Evolutionary conservation across 1,140 invertebrate genomes (phyloP), one percentile per base, ranked within the genome.

Genomic region (Listronotus bonariensis): DNA sequence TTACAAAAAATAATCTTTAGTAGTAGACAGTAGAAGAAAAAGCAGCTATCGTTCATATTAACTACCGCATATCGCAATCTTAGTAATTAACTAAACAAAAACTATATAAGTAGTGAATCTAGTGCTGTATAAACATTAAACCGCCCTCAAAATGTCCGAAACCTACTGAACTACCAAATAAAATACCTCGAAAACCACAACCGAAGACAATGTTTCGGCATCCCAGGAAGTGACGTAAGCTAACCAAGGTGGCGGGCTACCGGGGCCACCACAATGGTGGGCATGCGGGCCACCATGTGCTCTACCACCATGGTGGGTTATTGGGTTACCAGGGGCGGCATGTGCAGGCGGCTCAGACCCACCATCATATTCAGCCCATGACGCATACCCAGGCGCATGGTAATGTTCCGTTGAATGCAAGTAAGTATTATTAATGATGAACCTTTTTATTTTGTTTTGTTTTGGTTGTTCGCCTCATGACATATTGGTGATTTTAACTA

Each of bases 221-320:
- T 36, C 55, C 52, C 48, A 57, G 48, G 57, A 70, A 70, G 65
- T 70, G 69, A 70, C 69, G 65, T 58, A 53, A 67, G 56, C 48
- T 62, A 14, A 68, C 55, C 65, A 76, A 65, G 65, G 75, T 78
- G 77, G 77, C 77, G 72, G 77, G 77, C 43, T 78, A 74, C 67
- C 69, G 77, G 60, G 73, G 73, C 46, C 76, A 78, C 60, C 76
- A 77, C 68, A 72, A 72, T 65, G 73, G 74, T 63, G 73, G 72
- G 46, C 72, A 72, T 54, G 68, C 31, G 45, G 56, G 72, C 64
- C 74, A 76, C 72, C 75, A 77, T 52, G 75, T 77, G 68, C 71
- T 77, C 46, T 77, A 77, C 72, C 76, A 77, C 65, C 76, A 77
- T 63, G 71, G 71, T 18, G 57, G 72, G 11, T 62, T 77, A 14